A percentile compares a stretch with the other conserved stretches of the same genome.
These are phyloP conservation scores for Papilio elwesi DNA, from an alignment of 2,888 invertebrate genomes.

Conservation along the genomic window DNA sequence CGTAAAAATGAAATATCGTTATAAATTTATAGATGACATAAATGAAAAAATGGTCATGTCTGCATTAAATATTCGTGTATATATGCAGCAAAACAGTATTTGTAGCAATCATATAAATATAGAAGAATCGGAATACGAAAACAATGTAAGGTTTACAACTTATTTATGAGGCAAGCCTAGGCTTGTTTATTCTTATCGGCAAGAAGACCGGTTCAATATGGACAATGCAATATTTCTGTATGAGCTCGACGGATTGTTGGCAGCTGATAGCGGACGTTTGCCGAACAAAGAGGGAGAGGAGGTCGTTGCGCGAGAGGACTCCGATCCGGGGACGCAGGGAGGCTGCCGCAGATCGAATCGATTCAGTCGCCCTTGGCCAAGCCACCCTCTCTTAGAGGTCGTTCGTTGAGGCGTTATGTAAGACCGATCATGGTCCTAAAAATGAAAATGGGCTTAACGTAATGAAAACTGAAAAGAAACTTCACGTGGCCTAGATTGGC, in stretches of 20 bases:
- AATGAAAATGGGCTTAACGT: conserved; percentile 10
- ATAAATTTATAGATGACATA: no score
- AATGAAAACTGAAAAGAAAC: conserved; percentile 4
- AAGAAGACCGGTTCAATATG: neutral
- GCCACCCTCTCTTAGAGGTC: conserved; percentile 66
- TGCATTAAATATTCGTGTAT: neutral
- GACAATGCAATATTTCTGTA: conserved; percentile 18
- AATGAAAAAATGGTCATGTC: conserved; percentile 1
- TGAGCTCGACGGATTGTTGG: conserved; percentile 8
- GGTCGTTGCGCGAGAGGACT: conserved; percentile 26
- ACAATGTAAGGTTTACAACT: conserved; percentile 23
- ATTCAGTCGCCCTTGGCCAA: conserved; percentile 79
- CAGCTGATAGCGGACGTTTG: conserved; percentile 47
- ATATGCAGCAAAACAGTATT: conserved; percentile 7
- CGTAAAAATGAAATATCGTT: no score
- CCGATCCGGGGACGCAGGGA: conserved; percentile 30
- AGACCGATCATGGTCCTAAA: conserved; percentile 47
- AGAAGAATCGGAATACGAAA: conserved; percentile 21
- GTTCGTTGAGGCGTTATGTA: conserved; percentile 72
- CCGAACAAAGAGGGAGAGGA: conserved; percentile 31
- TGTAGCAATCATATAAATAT: conserved; percentile 32
- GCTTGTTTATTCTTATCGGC: conserved; percentile 18
- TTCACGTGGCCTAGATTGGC: neutral
- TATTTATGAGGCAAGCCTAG: conserved; percentile 12
- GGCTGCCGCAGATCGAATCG: conserved; percentile 59